Conservation (phyloP, 2,797 vertebrate species). For the Enteromius anoplus region DNA sequence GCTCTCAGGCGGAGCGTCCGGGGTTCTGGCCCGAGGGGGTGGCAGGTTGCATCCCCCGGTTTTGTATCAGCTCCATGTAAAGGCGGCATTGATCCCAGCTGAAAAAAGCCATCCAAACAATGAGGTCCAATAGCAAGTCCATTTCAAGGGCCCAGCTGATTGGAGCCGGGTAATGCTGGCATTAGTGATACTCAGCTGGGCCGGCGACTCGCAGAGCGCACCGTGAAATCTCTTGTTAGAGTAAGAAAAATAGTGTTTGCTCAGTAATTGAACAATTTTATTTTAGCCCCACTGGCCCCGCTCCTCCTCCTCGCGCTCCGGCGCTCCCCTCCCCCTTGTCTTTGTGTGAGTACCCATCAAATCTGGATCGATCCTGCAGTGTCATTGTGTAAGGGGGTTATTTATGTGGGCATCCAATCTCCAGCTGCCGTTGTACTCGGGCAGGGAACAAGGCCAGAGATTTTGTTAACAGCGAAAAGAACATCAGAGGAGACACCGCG, state of each 20-base stretch:
- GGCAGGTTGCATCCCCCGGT: conserved; percentile 83
- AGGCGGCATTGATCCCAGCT: conserved; percentile 97
- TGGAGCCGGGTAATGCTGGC: conserved; percentile 89
- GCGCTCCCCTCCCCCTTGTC: conserved; percentile 68
- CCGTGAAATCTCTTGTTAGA: conserved; percentile 99
- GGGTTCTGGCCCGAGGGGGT: conserved; percentile 74
- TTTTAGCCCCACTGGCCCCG: conserved; percentile 77
- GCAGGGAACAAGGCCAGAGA: conserved; percentile 96
- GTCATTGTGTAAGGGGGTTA: conserved; percentile 95
- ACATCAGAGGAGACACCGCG: conserved; percentile 93
- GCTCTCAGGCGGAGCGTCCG: conserved; percentile 66
- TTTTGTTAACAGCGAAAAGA: conserved; percentile 99
- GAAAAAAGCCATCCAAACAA: conserved; percentile 96
- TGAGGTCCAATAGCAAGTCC: conserved; percentile 98
- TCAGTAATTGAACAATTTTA: conserved; percentile 99
- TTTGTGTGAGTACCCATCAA: conserved; percentile 98
- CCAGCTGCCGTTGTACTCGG: conserved; percentile 96
- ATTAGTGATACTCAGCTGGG: conserved; percentile 98
- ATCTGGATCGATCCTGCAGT: conserved; percentile 93
- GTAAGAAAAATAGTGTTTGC: conserved; percentile 99
- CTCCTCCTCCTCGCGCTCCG: conserved; percentile 60
- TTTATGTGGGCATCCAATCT: conserved; percentile 99
- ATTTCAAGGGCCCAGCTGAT: conserved; percentile 89
- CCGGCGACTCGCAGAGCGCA: conserved; percentile 91
- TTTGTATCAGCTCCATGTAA: conserved; percentile 92